Base-by-base conservation (phyloP, 2,888 invertebrate genomes). In the Aspidiotus rigidus region DNA sequence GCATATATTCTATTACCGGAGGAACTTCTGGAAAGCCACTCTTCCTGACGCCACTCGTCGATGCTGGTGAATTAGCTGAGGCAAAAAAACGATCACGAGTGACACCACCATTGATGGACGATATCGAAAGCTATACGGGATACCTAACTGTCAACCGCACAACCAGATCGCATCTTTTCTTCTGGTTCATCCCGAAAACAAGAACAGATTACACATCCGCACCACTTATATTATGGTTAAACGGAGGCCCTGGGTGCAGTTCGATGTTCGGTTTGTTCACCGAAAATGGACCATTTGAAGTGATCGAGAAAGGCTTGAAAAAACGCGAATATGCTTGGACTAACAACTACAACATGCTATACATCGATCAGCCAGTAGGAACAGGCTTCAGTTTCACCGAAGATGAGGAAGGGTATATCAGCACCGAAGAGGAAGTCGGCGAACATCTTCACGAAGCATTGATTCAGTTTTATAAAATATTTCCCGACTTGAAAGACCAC, bases 151-250 rank as follows among this genome's bases (percentile, higher is more conserved):
- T 28, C 28, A 28, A 28, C 28, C 28, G 28, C 28, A 28, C 28
- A 28, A 28, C 28, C 28, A 28, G 28, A 28, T 79, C 80, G 59
- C 80, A 81, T 73, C 75, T 80, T 74, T 82, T 80, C 75, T 81
- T 81, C 75, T 81, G 81, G 81, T 81, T 79, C 74, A 80, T 81
- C 73, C 80, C 79, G 8, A 77, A 80, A 3, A 75, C 77, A 74
- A 78, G 76, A 8, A 77, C 78, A 55, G 17, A 15, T 9, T 73
- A 76, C 41, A 44, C 15, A 17, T 28, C 28, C 28, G 64, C 55
- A 16, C 64, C 64, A 11, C 17, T 64, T 11, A 42, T 64, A 55
- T 7, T 64, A 13, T 64, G 64, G 64, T 11, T 64, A 1, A 56
- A 64, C n/a, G 64, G 64, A 9, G 55, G 56, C 40, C 64, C 64